Evolutionary conservation across 2,797 vertebrate genomes (phyloP).

Genomic region (Crocidura indochinensis): DNA sequence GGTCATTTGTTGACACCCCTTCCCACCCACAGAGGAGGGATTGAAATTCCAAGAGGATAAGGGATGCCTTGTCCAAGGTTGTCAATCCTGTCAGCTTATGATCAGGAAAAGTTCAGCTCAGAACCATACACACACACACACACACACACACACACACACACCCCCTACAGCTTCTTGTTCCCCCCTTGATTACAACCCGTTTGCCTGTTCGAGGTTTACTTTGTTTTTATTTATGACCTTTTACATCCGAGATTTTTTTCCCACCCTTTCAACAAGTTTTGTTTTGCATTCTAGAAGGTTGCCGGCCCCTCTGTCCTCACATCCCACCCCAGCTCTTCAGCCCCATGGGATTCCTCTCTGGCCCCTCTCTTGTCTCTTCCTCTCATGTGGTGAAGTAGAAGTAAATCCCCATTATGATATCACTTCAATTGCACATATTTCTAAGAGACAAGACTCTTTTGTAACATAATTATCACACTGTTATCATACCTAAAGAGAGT

Average conservation of each 20-base stretch:
- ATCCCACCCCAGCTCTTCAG: neutral
- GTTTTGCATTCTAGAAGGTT: constrained; percentile 7
- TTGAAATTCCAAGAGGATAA: neutral
- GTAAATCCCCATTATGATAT: neutral
- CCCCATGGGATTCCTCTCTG: neutral
- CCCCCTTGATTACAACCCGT: too few species aligned
- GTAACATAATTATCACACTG: neutral
- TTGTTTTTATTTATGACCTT: neutral
- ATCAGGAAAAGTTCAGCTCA: neutral
- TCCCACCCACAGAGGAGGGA: neutral
- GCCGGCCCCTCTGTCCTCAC: neutral
- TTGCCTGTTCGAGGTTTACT: neutral
- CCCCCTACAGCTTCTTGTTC: too few species aligned
- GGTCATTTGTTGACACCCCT: too few species aligned
- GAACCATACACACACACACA: neutral
- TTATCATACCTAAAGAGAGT: neutral
- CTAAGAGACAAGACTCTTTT: neutral
- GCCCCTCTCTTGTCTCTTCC: neutral
- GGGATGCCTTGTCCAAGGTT: neutral
- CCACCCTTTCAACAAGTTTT: neutral
- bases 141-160: too few species aligned
- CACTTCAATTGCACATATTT: neutral
- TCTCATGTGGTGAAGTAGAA: neutral
- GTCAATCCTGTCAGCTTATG: neutral
- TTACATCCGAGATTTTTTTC: neutral